Evolutionary conservation across 37 sponge, comb jelly and placozoan genomes (phyloP).

Genomic region (Petrosia ficiformis): DNA sequence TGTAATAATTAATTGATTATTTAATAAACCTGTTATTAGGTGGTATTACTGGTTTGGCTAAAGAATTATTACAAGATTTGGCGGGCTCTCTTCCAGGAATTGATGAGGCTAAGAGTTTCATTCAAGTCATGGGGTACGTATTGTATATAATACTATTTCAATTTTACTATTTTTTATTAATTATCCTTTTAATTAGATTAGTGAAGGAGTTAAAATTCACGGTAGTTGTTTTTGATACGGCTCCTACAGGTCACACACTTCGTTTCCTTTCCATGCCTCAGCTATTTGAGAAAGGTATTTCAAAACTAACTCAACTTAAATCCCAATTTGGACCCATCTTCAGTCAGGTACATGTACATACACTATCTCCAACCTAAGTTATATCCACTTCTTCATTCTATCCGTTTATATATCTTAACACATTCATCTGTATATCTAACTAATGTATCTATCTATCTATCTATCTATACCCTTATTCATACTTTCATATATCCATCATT

Average conservation of each 20-base stretch:
- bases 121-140: slow-evolving; percentile 88
- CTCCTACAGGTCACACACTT: slow-evolving; percentile 98
- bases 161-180: neutral
- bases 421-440: too few relatives aligned
- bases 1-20: neutral
- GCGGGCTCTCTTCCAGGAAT: slow-evolving; percentile 93
- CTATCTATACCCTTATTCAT: too few relatives aligned
- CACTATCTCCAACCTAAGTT: neutral
- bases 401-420: too few relatives aligned
- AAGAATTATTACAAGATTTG: slow-evolving; percentile 83
- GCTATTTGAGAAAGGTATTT: slow-evolving; percentile 76
- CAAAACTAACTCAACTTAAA: slow-evolving; percentile 69
- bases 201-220: slow-evolving; percentile 90
- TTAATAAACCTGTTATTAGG: slow-evolving; percentile 31
- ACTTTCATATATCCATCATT: too few relatives aligned
- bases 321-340: slow-evolving; percentile 36
- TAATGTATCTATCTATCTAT: too few relatives aligned
- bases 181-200: slow-evolving; percentile 34
- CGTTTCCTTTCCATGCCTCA: slow-evolving; percentile 93
- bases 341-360: slow-evolving; percentile 33
- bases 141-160: too few relatives aligned
- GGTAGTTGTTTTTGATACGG: slow-evolving; percentile 99
- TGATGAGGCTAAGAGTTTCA: slow-evolving; percentile 93
- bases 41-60: slow-evolving; percentile 67
- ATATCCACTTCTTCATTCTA: too few relatives aligned